These are phyloP conservation scores for Zoanthus sansibaricus DNA, from an alignment of 92 coral and sea anemone species.

Conservation along the genomic window DNA sequence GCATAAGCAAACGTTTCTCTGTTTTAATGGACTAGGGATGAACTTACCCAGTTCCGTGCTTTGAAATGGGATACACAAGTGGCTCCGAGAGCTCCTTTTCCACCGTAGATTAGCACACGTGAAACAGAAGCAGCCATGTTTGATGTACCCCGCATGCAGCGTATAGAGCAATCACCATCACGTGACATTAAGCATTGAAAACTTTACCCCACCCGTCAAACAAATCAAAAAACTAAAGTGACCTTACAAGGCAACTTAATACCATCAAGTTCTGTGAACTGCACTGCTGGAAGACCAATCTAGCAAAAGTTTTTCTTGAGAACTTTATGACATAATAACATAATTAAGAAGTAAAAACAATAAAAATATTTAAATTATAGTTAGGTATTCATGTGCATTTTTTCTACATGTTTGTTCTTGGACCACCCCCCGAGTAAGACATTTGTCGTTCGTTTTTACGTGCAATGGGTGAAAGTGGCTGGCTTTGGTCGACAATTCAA, in stretches of 20 bases:
- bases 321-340: neutral
- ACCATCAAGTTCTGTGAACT: neutral
- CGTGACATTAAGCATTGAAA: conserved; percentile 60
- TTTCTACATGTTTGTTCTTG: neutral
- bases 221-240: neutral
- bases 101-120: conserved; percentile 93
- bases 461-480: conserved; percentile 5
- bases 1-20: too few relatives aligned
- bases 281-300: neutral
- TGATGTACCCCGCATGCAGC: neutral
- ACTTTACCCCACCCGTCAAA: conserved; percentile 25
- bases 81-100: conserved; percentile 98
- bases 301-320: neutral
- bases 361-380: neutral
- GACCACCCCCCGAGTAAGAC: conserved; percentile 26
- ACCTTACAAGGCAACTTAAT: neutral
- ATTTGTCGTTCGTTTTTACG: neutral
- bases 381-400: neutral
- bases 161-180: conserved; percentile 58
- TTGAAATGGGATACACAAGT: conserved; percentile 92
- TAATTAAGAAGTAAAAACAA: neutral
- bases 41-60: conserved; percentile 90
- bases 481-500: neutral
- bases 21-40: neutral
- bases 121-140: conserved; percentile 62